Conservation (phyloP, 2,888 invertebrate species). For the Lagria hirta region DNA sequence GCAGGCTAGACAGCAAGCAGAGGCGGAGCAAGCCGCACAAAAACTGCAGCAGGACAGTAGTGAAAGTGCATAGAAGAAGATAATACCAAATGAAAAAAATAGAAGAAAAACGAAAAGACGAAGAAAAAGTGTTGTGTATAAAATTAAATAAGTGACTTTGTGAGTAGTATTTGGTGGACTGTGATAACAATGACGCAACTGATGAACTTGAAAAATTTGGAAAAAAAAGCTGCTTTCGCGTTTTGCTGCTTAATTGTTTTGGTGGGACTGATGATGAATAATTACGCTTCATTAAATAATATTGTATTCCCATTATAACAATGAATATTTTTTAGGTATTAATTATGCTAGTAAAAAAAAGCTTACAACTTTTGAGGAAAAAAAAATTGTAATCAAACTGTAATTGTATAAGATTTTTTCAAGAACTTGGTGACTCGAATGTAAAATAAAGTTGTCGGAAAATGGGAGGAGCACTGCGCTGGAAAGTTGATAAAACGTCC, state of each 20-base stretch:
- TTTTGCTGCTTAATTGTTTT: slow-evolving; percentile 25
- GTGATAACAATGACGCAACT: slow-evolving; percentile 52
- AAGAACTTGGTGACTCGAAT: slow-evolving; percentile 31
- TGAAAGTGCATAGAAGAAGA: slow-evolving; percentile 44
- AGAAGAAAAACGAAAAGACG: no score
- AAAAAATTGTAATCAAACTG: slow-evolving; percentile 31
- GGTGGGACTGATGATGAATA: slow-evolving; percentile 33
- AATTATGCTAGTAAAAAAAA: slow-evolving; percentile 44
- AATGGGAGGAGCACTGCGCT: slow-evolving; percentile 8
- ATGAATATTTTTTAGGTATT: slow-evolving; percentile 44
- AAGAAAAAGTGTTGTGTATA: slow-evolving; percentile 17
- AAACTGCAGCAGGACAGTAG: slow-evolving; percentile 44
- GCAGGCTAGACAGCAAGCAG: slow-evolving; percentile 52
- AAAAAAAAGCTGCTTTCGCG: slow-evolving; percentile 14
- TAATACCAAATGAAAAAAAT: slow-evolving; percentile 20
- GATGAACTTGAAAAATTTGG: slow-evolving; percentile 30
- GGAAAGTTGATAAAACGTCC: slow-evolving; percentile 15
- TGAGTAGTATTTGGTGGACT: slow-evolving; percentile 51
- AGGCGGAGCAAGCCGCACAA: slow-evolving; percentile 50
- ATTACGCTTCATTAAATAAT: slow-evolving; percentile 46
- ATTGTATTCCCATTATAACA: slow-evolving; percentile 43
- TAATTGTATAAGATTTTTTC: slow-evolving; percentile 19
- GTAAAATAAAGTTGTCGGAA: slow-evolving; percentile 18
- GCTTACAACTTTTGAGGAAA: slow-evolving; percentile 33
- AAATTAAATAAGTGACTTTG: slow-evolving; percentile 27